Base-by-base conservation (phyloP, 2,888 invertebrate species). In the Oligia latruncula region DNA sequence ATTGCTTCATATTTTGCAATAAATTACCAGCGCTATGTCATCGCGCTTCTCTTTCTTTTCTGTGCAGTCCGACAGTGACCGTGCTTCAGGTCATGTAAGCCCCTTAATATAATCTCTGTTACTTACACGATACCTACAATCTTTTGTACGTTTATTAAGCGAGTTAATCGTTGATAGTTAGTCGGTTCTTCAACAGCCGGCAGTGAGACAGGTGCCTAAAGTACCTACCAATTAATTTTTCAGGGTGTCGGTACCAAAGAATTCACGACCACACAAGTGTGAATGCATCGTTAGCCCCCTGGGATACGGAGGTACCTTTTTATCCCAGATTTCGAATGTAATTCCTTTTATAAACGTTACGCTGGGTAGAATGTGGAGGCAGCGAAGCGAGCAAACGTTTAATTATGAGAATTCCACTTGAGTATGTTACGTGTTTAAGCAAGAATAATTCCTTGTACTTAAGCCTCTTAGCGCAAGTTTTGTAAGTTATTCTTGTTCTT, bases 201-300 rank as follows among this genome's bases (percentile, higher is more conserved):
- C n/a, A n/a, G 17, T 17, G n/a, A 1, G 0, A 55, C 52, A 9
- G 35, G 15, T 9, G 15, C 71, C 17, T 17, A 40, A 74, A 35
- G 64, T 66, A 67, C 43, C 68, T 55, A 78, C 80, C 64, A 79
- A 72, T 67, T 40, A 71, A 66, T 52, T 71, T 78, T 77, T 82
- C n/a, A 66, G 46, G 58, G 40, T 77, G 77, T 83, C 66, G 49
- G 71, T 73, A 70, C 55, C 65, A 78, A 82, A 82, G 68, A 72
- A 84, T 77, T 80, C 66, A 66, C 65, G 17, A 78, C 74, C 74
- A 17, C 72, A 75, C 52, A 76, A 87, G 83, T 82, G 75, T 83
- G 85, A 90, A 89, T 90, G 89, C 89, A 88, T 91, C 87, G 83
- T 77, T 88, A 88, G 77, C 78, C 84, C 74, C 78, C 52, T 62